phyloP scores from a whole-genome alignment of 1,140 invertebrate genomes.

The Thaumatotibia leucotreta region DNA sequence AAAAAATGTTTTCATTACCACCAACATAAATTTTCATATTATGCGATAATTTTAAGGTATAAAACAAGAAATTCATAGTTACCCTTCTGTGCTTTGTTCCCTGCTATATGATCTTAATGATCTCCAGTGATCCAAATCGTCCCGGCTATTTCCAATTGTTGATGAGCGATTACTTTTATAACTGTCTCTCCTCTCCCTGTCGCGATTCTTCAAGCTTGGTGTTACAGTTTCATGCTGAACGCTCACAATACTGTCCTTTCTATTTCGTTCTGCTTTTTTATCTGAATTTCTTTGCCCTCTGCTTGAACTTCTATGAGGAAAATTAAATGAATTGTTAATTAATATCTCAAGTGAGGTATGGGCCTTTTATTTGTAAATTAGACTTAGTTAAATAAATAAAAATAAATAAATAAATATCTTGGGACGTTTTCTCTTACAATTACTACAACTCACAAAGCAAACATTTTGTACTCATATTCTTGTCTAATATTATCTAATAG shows the following conservation, averaged over 20 bases:
- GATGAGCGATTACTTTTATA: constrained; percentile 66
- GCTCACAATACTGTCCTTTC: constrained; percentile 63
- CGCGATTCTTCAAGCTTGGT: constrained; percentile 42
- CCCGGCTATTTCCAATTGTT: constrained; percentile 65
- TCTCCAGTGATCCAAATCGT: constrained; percentile 66
- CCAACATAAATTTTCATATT: too few species aligned
- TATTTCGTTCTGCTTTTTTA: constrained; percentile 48
- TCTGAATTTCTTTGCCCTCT: constrained; percentile 58
- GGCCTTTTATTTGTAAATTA: not conserved
- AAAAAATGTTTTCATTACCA: not conserved
- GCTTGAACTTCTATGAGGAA: constrained; percentile 51
- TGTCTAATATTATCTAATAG: too few species aligned
- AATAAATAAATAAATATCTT: too few species aligned
- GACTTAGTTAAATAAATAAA: too few species aligned
- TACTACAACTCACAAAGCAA: too few species aligned
- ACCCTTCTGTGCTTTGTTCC: constrained; percentile 68
- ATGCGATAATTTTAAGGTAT: not conserved
- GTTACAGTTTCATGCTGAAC: constrained; percentile 48
- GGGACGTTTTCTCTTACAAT: too few species aligned
- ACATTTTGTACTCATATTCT: too few species aligned
- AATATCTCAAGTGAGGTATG: not conserved
- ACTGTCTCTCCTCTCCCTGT: constrained; percentile 61
- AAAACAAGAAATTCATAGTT: not conserved
- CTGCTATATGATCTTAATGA: constrained; percentile 64
- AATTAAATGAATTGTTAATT: constrained; percentile 2